Conservation (phyloP, 2,113 vertebrate genomes). For the Lycocorax pyrrhopterus region DNA sequence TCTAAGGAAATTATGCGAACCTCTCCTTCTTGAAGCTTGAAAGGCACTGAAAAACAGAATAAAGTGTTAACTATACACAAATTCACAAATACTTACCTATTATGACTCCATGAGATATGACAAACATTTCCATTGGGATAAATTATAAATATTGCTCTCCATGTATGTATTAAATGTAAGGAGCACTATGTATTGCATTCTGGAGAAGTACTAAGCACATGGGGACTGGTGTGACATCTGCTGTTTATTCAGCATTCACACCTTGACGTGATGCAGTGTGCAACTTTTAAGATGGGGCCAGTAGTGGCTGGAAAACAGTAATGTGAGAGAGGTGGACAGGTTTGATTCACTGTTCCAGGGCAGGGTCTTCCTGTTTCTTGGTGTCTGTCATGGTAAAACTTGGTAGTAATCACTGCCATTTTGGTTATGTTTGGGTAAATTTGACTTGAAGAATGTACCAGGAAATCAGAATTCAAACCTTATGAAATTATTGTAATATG, state of each 20-base stretch:
- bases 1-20: slow-evolving; percentile 91
- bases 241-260: accelerated
- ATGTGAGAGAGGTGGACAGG: background rate
- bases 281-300: background rate
- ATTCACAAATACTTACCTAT: background rate
- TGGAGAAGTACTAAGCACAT: background rate
- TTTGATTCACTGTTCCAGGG: background rate
- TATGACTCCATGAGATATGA: background rate
- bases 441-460: background rate
- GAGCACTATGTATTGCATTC: accelerated
- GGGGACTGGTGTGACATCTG: background rate
- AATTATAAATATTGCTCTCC: background rate
- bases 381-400: background rate
- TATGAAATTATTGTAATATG: background rate
- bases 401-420: background rate
- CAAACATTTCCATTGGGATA: background rate
- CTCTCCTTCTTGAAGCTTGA: slow-evolving; percentile 95
- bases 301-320: background rate
- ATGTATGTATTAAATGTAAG: background rate
- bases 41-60: slow-evolving; percentile 81
- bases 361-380: background rate
- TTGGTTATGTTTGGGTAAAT: background rate
- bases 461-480: background rate
- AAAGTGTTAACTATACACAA: background rate
- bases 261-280: accelerated